Evolutionary conservation across 2,797 vertebrate species (phyloP), one percentile per base, ranked within the genome.

Genomic region (Benthosema pterotum): DNA sequence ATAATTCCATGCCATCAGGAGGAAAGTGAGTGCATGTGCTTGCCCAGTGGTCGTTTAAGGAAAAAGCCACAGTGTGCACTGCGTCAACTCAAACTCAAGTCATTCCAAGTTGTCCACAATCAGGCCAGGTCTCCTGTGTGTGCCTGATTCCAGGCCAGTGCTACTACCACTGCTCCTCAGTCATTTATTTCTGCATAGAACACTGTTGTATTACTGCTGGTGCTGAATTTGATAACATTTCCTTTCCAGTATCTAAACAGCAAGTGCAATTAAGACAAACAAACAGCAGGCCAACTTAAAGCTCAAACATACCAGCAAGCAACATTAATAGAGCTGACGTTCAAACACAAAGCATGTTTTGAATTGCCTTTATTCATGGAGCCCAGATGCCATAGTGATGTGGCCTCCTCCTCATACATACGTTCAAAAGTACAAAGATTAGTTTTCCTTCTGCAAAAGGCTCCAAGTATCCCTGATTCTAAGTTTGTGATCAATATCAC

Each of bases 61-160:
- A 46, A 43, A n/a, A 25, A 64, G 32, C 47, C 46, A 69, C 57
- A 38, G 32, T 69, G 68, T 69, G 17, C 53, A 68, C 22, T 1
- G 57, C 58, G 53, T 72, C 52, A 64, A 9, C 66, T 67, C 63
- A 52, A 55, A 38, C 58, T 57, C 1, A 45, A 68, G 55, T 60
- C 15, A 9, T 63, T 64, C 63, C 48, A 69, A 74, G 67, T 48
- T 18, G 47, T 52, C 59, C 63, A 55, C 43, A 79, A 77, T 49
- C 22, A 78, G 76, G 74, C 66, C 67, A 83, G 60, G 73, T 59
- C 68, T 80, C 71, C 57, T 50, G 65, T 64, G 77, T 57, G 52
- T 73, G 57, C 62, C 60, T 61, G 74, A 82, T 82, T 68, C 46
- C 25, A 65, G 28, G 19, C 28, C 18, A 32, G 19, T 52, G 59